phyloP scores from a whole-genome alignment of 2,113 vertebrate species.

The Pedionomus torquatus region DNA sequence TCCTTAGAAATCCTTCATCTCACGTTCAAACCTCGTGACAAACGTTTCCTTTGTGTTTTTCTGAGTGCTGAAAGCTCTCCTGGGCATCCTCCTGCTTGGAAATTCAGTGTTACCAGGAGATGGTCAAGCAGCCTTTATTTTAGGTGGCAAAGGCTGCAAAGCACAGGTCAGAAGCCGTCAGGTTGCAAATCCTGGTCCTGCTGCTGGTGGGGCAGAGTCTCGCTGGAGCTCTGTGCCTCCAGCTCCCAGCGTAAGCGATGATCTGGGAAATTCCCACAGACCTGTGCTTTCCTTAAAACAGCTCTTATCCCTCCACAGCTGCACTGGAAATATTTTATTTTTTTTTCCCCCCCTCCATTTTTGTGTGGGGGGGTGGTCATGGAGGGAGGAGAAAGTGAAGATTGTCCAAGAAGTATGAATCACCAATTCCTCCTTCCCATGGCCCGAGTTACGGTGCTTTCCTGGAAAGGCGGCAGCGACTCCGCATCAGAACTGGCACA shows the following conservation, averaged over 20 bases:
- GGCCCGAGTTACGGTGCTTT: neutral
- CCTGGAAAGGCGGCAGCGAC: neutral
- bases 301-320: neutral
- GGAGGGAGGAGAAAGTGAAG: slow-evolving; percentile 16
- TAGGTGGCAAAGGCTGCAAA: neutral
- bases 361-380: neutral
- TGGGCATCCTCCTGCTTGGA: neutral
- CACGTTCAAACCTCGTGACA: neutral
- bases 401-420: slow-evolving; percentile 30
- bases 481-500: neutral
- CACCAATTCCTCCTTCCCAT: slow-evolving; percentile 9
- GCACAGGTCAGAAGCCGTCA: neutral
- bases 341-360: neutral
- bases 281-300: neutral
- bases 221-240: neutral
- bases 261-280: too few species aligned
- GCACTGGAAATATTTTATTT: neutral
- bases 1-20: neutral
- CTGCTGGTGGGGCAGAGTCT: neutral
- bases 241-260: rapidly evolving
- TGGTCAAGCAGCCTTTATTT: neutral
- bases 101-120: neutral
- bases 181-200: neutral
- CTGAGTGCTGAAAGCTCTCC: neutral
- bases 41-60: neutral